phyloP scores from a whole-genome alignment of 2,113 vertebrate species.

The Canis aureus region DNA sequence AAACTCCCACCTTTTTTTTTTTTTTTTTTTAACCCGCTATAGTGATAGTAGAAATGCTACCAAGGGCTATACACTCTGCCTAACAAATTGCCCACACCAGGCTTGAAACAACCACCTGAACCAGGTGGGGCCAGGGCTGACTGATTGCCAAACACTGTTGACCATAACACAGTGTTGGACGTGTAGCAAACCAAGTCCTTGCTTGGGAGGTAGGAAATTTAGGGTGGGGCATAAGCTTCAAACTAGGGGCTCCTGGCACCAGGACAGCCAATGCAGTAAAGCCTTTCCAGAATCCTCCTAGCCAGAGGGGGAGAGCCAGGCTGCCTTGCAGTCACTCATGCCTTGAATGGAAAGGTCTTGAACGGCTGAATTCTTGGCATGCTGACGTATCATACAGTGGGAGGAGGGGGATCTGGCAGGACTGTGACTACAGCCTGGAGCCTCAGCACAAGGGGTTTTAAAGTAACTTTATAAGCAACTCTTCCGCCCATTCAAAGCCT shows the following conservation, averaged over 20 bases:
- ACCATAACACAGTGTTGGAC: neutral
- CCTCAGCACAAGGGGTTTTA: neutral
- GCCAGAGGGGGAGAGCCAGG: neutral
- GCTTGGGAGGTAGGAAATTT: neutral
- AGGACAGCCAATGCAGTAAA: neutral
- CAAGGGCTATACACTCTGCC: neutral
- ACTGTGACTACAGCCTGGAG: neutral
- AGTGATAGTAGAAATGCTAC: neutral
- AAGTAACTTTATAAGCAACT: conserved; percentile 10
- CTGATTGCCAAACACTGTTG: fast-evolving
- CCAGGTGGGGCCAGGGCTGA: neutral
- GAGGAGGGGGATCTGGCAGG: neutral
- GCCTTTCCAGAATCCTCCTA: neutral
- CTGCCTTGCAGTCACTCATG: neutral
- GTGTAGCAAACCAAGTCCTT: neutral
- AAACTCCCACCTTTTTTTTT: neutral
- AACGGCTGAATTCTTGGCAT: neutral
- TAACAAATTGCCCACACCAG: neutral
- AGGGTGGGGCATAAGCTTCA: neutral
- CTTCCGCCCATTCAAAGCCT: neutral
- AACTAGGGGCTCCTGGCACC: neutral
- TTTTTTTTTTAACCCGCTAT: neutral
- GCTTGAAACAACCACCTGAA: neutral
- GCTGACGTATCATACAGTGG: neutral
- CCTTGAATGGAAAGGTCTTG: neutral